These are phyloP conservation scores for Arremon aurantiirostris DNA, from an alignment of 2,797 vertebrate species.

Conservation along the genomic window DNA sequence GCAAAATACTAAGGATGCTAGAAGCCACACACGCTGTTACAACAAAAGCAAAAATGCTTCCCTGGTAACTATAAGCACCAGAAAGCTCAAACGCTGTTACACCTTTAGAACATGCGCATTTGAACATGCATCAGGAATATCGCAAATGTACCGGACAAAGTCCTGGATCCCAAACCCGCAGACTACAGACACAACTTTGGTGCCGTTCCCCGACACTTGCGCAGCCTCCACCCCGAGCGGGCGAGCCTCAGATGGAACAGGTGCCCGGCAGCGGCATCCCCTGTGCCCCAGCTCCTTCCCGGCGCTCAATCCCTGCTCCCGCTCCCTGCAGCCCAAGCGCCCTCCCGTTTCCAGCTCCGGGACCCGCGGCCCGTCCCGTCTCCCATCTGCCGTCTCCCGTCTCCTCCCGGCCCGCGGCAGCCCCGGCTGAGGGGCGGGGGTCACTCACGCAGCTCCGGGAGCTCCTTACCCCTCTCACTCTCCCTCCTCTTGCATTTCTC, in stretches of 20 bases:
- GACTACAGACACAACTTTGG: not conserved
- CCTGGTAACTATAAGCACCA: not conserved
- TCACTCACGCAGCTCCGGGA: not conserved
- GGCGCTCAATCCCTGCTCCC: not conserved
- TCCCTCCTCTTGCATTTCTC: conserved; percentile 72
- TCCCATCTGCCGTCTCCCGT: not conserved
- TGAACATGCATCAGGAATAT: not conserved
- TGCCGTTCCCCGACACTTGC: accelerated
- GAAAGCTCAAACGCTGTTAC: not conserved
- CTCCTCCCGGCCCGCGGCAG: not conserved
- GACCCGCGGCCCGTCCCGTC: not conserved
- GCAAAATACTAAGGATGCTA: not conserved
- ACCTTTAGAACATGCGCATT: not conserved
- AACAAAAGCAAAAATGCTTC: not conserved
- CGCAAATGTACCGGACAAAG: not conserved
- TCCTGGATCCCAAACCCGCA: not conserved
- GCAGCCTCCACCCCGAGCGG: not conserved
- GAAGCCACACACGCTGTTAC: not conserved
- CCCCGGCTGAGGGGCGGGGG: not conserved
- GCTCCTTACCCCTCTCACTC: conserved; percentile 72
- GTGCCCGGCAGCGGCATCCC: not conserved
- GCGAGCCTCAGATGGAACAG: not conserved
- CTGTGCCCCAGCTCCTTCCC: not conserved
- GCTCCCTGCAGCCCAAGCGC: accelerated
- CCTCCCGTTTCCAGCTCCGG: accelerated